Evolutionary conservation across 1,140 invertebrate genomes (phyloP).

Genomic region (Aphis craccivora): DNA sequence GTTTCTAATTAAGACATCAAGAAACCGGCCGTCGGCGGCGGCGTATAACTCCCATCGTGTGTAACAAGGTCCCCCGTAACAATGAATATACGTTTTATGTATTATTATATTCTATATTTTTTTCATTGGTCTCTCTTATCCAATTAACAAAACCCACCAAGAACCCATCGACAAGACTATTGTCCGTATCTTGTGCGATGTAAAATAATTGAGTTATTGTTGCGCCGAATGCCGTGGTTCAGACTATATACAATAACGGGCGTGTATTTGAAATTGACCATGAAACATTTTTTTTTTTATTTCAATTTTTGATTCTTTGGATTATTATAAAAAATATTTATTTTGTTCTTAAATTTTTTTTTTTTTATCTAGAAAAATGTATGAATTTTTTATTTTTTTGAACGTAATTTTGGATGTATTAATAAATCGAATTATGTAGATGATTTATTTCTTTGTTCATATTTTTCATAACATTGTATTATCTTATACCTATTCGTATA

Average conservation of each 20-base stretch:
- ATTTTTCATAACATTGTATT: neutral
- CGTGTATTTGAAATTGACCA: neutral
- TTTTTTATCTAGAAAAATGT: neutral
- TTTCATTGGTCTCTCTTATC: constrained; percentile 7
- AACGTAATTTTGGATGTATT: neutral
- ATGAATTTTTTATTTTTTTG: neutral
- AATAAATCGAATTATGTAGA: neutral
- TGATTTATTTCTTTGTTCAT: neutral
- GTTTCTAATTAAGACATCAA: constrained; percentile 58
- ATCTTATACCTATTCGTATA: neutral
- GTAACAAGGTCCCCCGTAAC: constrained; percentile 47
- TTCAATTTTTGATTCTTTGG: neutral
- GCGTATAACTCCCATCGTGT: constrained; percentile 48
- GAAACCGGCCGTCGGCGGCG: constrained; percentile 46
- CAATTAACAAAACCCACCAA: constrained; percentile 55
- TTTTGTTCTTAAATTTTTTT: neutral
- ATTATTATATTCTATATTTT: constrained; percentile 32
- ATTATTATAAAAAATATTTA: neutral
- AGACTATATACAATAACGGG: neutral
- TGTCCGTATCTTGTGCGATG: neutral
- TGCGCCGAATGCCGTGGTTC: neutral
- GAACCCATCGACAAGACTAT: neutral
- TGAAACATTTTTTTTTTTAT: neutral
- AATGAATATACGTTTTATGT: constrained; percentile 26
- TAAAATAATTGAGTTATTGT: constrained; percentile 52